Percentiles rank a stretch among this genome's conserved stretches.
Evolutionary conservation across 2,888 invertebrate species (phyloP).

Genomic region (Spatulosminthurus flaviceps): DNA sequence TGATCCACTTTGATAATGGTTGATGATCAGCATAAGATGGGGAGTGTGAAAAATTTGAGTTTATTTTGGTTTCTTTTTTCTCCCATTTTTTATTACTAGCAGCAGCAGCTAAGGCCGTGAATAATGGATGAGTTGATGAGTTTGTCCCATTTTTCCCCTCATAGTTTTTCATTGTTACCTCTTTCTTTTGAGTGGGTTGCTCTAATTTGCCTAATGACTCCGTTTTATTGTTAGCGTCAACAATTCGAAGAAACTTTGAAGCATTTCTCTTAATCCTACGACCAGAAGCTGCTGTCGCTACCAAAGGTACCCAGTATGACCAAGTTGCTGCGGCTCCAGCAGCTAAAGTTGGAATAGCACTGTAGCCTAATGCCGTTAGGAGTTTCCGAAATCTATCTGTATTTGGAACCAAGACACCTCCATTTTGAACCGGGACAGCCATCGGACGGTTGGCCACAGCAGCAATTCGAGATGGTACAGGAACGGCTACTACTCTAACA

Average conservation of each 20-base stretch:
- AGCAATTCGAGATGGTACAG: neutral
- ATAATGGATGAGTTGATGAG: slow-evolving; percentile 35
- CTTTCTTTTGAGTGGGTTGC: neutral
- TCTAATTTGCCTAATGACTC: neutral
- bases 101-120: neutral
- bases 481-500: neutral
- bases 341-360: slow-evolving; percentile 61
- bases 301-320: slow-evolving; percentile 62
- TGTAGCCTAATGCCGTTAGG: slow-evolving; percentile 62
- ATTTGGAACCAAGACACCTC: neutral
- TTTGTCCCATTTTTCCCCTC: slow-evolving; percentile 31
- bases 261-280: neutral
- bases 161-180: slow-evolving; percentile 18
- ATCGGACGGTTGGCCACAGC: neutral
- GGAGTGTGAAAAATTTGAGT: neutral
- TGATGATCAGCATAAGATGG: neutral
- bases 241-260: too few relatives aligned
- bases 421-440: neutral
- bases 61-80: slow-evolving; percentile 15
- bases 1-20: slow-evolving; percentile 61
- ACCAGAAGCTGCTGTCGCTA: slow-evolving; percentile 51
- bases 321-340: slow-evolving; percentile 63
- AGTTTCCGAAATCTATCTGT: slow-evolving; percentile 54
- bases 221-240: neutral
- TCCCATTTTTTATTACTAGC: neutral